Evolutionary conservation across 2,888 invertebrate species (phyloP).

Genomic region (Noctuana brunneofusca): DNA sequence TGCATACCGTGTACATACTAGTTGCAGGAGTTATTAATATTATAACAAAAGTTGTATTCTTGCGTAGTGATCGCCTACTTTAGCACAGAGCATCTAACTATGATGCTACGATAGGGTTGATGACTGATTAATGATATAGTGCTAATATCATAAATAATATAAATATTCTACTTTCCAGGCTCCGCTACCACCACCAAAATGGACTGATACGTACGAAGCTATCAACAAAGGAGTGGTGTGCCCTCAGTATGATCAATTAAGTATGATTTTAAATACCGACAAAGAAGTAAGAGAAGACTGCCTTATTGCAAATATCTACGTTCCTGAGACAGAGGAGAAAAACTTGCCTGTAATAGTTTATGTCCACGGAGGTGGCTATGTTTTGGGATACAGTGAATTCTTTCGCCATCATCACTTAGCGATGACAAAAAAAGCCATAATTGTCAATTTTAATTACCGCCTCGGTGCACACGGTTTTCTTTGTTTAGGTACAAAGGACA

Average conservation of each 20-base stretch:
- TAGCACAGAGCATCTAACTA: too few species aligned
- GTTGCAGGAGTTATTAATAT: too few species aligned
- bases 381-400: slow-evolving; percentile 44
- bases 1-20: too few species aligned
- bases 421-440: slow-evolving; percentile 46
- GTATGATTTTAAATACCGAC: not conserved
- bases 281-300: slow-evolving; percentile 40
- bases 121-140: too few species aligned
- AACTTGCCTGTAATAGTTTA: slow-evolving; percentile 61
- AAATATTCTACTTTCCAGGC: too few species aligned
- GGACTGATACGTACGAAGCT: slow-evolving; percentile 47
- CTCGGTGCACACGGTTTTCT: slow-evolving; percentile 53
- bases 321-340: slow-evolving; percentile 41
- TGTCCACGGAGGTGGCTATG: slow-evolving; percentile 68
- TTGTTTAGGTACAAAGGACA: slow-evolving; percentile 55
- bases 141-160: too few species aligned
- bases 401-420: slow-evolving; percentile 43
- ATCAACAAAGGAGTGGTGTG: slow-evolving; percentile 44
- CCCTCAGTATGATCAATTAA: slow-evolving; percentile 44
- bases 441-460: slow-evolving; percentile 57
- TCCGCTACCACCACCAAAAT: slow-evolving; percentile 50
- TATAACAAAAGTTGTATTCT: too few species aligned
- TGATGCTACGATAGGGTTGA: too few species aligned
- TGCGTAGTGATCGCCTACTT: too few species aligned
- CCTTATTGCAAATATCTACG: slow-evolving; percentile 44